Evolutionary conservation across 2,888 invertebrate genomes (phyloP).

Genomic region (Ecdyonurus torrentis): DNA sequence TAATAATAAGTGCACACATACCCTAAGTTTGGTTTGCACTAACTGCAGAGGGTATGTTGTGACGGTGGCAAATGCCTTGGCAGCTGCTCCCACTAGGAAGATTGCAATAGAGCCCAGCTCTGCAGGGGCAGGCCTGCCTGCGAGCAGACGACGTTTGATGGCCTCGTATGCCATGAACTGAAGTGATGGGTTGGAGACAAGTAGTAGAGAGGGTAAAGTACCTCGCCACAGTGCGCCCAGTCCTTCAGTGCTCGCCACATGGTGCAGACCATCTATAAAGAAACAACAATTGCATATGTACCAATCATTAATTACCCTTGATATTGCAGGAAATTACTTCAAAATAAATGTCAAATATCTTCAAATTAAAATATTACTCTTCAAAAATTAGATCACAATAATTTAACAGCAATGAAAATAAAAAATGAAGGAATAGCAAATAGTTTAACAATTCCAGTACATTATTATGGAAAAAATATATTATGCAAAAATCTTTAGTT

Average conservation of each 20-base stretch:
- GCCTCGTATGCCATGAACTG: conserved; percentile 87
- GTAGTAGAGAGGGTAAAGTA: conserved; percentile 61
- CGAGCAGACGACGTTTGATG: conserved; percentile 51
- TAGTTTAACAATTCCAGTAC: no score
- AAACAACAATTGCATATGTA: no score
- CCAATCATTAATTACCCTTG: no score
- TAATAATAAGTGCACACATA: conserved; percentile 22
- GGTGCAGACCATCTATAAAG: conserved; percentile 45
- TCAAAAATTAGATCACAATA: no score
- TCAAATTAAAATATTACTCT: no score
- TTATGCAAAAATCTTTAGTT: no score
- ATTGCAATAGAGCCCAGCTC: conserved; percentile 38
- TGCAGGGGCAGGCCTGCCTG: conserved; percentile 26
- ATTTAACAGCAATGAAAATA: no score
- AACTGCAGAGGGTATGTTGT: conserved; percentile 83
- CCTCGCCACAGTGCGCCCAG: conserved; percentile 64
- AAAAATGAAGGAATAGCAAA: no score
- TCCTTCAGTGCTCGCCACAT: conserved; percentile 60
- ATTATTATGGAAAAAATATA: no score
- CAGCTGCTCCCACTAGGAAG: conserved; percentile 60
- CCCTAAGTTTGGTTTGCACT: conserved; percentile 59
- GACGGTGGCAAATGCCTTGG: conserved; percentile 72
- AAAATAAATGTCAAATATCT: no score
- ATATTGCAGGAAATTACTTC: no score
- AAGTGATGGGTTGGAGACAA: conserved; percentile 78